phyloP scores from a whole-genome alignment of 2,113 vertebrate species.

The Deroptyus accipitrinus region DNA sequence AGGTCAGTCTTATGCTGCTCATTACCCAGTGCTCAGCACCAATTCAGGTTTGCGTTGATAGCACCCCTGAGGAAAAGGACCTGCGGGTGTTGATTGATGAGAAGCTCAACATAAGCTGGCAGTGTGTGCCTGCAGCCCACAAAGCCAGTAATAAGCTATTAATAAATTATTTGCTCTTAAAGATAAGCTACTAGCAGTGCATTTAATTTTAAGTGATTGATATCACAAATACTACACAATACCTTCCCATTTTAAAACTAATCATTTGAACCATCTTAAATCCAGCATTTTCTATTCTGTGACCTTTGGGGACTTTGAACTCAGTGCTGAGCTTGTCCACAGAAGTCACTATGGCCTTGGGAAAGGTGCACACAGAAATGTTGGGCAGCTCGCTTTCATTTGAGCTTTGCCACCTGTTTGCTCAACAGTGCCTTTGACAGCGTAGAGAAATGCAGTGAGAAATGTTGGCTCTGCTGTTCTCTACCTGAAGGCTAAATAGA shows the following conservation, averaged over 20 bases:
- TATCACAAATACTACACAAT: neutral
- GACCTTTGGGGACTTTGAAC: neutral
- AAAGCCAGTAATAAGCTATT: neutral
- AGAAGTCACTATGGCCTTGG: neutral
- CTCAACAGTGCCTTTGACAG: neutral
- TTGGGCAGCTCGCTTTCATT: neutral
- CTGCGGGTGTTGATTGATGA: neutral
- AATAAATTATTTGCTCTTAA: neutral
- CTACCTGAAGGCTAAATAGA: neutral
- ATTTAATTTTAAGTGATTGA: neutral
- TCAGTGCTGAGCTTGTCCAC: neutral
- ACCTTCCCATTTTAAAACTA: neutral
- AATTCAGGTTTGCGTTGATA: neutral
- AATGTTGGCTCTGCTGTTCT: neutral
- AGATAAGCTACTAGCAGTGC: neutral
- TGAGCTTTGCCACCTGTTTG: neutral
- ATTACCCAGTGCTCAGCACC: neutral
- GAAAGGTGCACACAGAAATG: neutral
- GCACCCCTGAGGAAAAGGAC: neutral
- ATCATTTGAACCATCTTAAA: rapidly evolving
- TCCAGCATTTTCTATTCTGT: neutral
- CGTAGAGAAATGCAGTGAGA: neutral
- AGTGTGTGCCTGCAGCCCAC: neutral
- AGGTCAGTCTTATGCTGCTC: neutral
- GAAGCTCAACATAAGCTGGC: neutral